phyloP scores from a whole-genome alignment of 2,888 invertebrate species.

The Bombylius major region DNA sequence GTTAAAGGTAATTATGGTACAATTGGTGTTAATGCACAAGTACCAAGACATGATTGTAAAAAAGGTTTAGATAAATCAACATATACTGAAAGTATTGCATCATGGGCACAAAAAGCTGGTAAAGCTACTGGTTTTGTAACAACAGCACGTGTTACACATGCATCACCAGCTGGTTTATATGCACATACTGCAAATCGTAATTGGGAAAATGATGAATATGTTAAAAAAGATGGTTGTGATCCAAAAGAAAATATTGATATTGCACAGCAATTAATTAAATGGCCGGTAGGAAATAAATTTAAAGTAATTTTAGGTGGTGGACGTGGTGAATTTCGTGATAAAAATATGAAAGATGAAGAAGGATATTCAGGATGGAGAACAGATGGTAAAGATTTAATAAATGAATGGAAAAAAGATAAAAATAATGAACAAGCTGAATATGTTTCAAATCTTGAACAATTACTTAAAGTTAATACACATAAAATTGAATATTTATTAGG shows the following conservation, averaged over 20 bases:
- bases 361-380: conserved; percentile 42
- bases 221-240: conserved; percentile 39
- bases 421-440: conserved; percentile 35
- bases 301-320: conserved; percentile 72
- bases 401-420: conserved; percentile 50
- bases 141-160: conserved; percentile 67
- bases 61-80: conserved; percentile 45
- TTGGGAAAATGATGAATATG: conserved; percentile 58
- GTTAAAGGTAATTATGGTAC: conserved; percentile 56
- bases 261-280: conserved; percentile 54
- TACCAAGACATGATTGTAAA: conserved; percentile 49
- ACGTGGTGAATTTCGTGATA: conserved; percentile 49
- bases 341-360: conserved; percentile 37
- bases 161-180: conserved; percentile 56
- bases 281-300: conserved; percentile 52
- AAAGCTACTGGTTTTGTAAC: conserved; percentile 56
- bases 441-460: conserved; percentile 43
- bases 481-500: conserved; percentile 45
- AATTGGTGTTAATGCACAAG: conserved; percentile 56
- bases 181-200: conserved; percentile 52
- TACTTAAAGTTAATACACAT: conserved; percentile 38
- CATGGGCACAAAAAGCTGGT: conserved; percentile 48
- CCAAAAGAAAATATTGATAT: conserved; percentile 53
- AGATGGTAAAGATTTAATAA: conserved; percentile 54
- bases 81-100: conserved; percentile 51